Evolutionary conservation across 2,888 invertebrate species (phyloP), one percentile per base, ranked within the genome.

Genomic region (Gasteruption jaculator): DNA sequence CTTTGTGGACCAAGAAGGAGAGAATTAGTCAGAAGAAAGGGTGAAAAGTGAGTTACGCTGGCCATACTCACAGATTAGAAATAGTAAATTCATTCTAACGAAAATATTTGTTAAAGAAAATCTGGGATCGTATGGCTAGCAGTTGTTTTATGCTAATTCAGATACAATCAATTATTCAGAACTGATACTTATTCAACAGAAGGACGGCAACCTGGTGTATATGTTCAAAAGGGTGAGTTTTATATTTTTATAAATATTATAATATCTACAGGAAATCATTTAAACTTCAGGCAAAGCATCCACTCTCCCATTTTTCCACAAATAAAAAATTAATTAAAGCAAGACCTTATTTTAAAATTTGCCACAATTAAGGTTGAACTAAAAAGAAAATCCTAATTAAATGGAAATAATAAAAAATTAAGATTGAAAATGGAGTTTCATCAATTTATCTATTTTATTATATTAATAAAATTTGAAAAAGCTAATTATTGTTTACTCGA

Each of bases 191-290:
- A 37, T 42, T 40, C 45, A 38, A 41, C 55, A 65, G 63, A 54
- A 52, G 49, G 34, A 24, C 53, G 29, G 48, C 43, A n/a, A n/a
- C n/a, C 32, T 55, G 56, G 46, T 63, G 63, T 35, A 31, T 44
- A 12, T 63, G 59, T 41, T 33, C 21, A 12, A 37, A 50, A 31
- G 49, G 52, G 65, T 65, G 41, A 59, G 63, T 48, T 38, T 10
- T 31, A 32, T 14, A 30, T n/a, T 39, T 25, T 26, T 5, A 24
- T 16, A 8, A 16, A 1, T 10, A 2, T 3, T 26, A 29, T 12
- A 4, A 15, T 18, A n/a, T n/a, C n/a, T n/a, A n/a, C n/a, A n/a
- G n/a, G n/a, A n/a, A n/a, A n/a, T n/a, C n/a, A n/a, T n/a, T n/a
- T n/a, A n/a, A n/a, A n/a, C n/a, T n/a, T n/a, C n/a, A n/a, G n/a